Evolutionary conservation across 2,113 vertebrate genomes (phyloP).

Genomic region (Urocynchramus pylzowi): DNA sequence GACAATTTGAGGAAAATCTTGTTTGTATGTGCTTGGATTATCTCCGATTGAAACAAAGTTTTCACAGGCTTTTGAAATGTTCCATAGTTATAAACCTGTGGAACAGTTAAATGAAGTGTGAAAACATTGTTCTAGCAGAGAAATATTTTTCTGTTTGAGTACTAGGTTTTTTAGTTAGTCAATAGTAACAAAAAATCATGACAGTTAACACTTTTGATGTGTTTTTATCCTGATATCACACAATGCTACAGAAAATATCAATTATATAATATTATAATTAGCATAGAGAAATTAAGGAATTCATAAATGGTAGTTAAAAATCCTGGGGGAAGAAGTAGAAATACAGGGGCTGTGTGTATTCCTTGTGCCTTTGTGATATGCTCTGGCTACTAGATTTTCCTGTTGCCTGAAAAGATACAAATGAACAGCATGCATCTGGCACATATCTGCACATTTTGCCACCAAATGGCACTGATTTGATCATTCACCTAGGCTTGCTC

Average conservation of each 20-base stretch:
- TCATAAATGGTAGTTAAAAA: neutral
- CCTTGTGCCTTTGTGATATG: neutral
- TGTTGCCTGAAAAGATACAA: neutral
- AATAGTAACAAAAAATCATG: neutral
- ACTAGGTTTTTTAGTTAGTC: neutral
- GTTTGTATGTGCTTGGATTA: neutral
- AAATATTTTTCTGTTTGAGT: neutral
- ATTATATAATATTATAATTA: neutral
- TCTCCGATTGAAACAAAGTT: neutral
- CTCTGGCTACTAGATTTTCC: neutral
- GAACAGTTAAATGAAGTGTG: neutral
- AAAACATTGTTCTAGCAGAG: neutral
- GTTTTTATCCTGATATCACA: neutral
- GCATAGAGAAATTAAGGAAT: neutral
- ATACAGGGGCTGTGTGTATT: neutral
- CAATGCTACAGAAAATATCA: neutral
- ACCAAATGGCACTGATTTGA: neutral
- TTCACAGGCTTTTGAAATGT: neutral
- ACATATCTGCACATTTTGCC: neutral
- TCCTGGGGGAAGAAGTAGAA: neutral
- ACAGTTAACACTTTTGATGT: neutral
- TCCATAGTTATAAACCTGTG: neutral
- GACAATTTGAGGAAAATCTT: neutral
- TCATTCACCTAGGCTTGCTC: neutral
- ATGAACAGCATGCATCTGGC: neutral